Conservation (phyloP, 2,797 vertebrate species). For the Anguilla obscura region DNA sequence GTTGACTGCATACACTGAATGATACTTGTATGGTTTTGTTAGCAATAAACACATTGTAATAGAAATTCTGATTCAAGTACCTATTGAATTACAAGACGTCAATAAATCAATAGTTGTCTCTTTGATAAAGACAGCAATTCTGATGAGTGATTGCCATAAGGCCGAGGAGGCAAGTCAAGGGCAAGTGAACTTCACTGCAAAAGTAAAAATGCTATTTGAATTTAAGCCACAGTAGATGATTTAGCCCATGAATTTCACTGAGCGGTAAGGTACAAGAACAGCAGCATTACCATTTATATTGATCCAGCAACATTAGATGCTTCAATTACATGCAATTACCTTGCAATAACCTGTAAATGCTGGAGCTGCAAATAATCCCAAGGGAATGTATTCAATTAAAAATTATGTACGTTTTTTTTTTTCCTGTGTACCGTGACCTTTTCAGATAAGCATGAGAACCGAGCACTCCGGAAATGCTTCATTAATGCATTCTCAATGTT, state of each 20-base stretch:
- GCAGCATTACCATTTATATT: conserved; percentile 12
- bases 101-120: conserved; percentile 33
- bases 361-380: conserved; percentile 5
- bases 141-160: conserved; percentile 11
- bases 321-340: conserved; percentile 21
- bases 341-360: conserved; percentile 15
- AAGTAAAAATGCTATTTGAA: not conserved
- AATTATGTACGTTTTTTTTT: not conserved
- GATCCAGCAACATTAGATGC: not conserved
- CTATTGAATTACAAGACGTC: conserved; percentile 12
- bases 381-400: not conserved
- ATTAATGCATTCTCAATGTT: conserved; percentile 2
- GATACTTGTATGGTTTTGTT: conserved; percentile 6
- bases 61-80: conserved; percentile 11
- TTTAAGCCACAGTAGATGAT: not conserved
- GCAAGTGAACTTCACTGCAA: not conserved
- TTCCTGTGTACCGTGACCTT: conserved; percentile 7
- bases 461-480: not conserved
- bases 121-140: conserved; percentile 35
- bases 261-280: not conserved
- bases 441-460: not conserved
- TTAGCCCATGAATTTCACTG: not conserved
- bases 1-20: not conserved
- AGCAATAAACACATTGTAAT: conserved; percentile 17
- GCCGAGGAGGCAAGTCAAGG: conserved; percentile 2